Evolutionary conservation across 2,888 invertebrate genomes (phyloP).

Genomic region (Ashinkailepas kermadecensis): DNA sequence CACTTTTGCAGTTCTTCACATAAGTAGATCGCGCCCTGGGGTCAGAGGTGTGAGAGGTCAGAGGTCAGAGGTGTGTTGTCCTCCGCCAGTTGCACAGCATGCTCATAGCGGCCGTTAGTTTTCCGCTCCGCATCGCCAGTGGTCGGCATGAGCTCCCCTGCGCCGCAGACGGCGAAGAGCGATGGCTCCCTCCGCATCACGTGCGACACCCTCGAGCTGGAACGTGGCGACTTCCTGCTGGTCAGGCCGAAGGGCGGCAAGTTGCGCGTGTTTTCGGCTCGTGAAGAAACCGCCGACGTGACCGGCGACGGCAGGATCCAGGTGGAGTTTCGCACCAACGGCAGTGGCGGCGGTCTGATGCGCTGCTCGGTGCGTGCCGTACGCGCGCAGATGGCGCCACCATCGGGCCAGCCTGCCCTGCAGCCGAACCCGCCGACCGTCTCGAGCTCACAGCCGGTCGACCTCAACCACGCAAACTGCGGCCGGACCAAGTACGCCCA

Average conservation of each 20-base stretch:
- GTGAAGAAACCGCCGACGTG: neutral
- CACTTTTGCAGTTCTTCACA: neutral
- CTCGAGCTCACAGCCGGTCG: neutral
- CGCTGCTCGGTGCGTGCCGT: slow-evolving; percentile 19
- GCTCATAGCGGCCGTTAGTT: neutral
- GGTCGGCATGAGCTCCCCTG: neutral
- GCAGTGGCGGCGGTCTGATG: slow-evolving; percentile 4
- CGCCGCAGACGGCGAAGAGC: neutral
- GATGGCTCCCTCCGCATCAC: neutral
- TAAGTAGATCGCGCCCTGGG: neutral
- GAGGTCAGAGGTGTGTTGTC: neutral
- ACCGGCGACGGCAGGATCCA: neutral
- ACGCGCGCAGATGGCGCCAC: neutral
- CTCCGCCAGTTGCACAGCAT: neutral
- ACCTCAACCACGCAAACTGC: neutral
- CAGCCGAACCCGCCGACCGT: no score
- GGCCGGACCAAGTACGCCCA: neutral
- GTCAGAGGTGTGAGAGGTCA: neutral
- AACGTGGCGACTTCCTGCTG: neutral
- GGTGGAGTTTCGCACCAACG: neutral
- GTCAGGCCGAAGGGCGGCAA: neutral
- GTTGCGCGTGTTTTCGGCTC: neutral
- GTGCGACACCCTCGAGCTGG: neutral
- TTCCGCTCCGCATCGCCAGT: neutral
- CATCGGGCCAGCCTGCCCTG: neutral